Conservation (phyloP, 2,888 invertebrate species). For the Papilio gigon region DNA sequence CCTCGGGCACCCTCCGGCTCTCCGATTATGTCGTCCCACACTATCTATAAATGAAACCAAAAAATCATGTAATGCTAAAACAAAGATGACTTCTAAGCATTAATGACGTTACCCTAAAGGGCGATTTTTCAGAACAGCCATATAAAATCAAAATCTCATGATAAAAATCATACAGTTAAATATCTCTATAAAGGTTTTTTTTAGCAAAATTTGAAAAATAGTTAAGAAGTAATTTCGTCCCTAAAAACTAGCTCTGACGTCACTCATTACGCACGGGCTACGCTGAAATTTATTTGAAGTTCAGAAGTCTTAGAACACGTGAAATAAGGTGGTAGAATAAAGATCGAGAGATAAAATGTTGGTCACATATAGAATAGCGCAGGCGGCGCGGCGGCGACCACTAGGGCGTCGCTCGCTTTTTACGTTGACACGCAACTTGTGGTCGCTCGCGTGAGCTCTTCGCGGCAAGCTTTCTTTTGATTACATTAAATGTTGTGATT, state of each 20-base stretch:
- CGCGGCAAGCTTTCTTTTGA: slow-evolving; percentile 25
- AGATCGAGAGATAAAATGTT: slow-evolving; percentile 32
- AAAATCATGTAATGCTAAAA: neutral
- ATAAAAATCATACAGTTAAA: too few species aligned
- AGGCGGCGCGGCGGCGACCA: neutral
- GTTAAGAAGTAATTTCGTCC: neutral
- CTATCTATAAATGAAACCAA: slow-evolving; percentile 75
- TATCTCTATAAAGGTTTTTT: too few species aligned
- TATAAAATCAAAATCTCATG: too few species aligned
- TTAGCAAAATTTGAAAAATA: neutral
- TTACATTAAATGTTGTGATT: slow-evolving; percentile 18
- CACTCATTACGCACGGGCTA: too few species aligned
- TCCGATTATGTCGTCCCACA: slow-evolving; percentile 87
- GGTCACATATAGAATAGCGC: slow-evolving; percentile 42
- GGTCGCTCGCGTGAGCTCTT: slow-evolving; percentile 43
- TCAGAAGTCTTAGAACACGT: neutral
- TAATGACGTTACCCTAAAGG: neutral
- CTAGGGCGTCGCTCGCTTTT: neutral
- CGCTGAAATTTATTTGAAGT: neutral
- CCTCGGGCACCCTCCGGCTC: slow-evolving; percentile 87
- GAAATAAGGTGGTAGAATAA: slow-evolving; percentile 23
- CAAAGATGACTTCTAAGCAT: neutral
- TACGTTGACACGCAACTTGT: slow-evolving; percentile 44
- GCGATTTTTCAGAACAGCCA: too few species aligned
- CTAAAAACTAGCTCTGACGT: neutral